A percentile compares a stretch with the other conserved stretches of the same genome.
Evolutionary conservation across 2,888 invertebrate species (phyloP).

Genomic region (Conistra vaccinii): DNA sequence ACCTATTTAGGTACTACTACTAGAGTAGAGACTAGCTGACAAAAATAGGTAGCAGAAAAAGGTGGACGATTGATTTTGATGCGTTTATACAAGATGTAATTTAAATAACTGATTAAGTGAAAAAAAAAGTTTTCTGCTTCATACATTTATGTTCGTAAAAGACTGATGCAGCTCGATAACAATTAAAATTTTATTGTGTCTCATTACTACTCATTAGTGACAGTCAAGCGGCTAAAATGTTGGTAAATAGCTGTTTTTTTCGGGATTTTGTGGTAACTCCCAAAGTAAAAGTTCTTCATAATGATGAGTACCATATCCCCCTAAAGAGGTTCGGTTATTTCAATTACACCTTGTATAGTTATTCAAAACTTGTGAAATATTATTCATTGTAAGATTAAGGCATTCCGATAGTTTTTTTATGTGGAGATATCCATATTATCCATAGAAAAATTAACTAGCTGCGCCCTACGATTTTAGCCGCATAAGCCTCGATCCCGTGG

Average conservation of each 20-base stretch:
- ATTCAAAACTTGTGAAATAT: background rate
- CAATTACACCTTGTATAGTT: background rate
- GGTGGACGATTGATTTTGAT: background rate
- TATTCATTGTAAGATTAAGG: background rate
- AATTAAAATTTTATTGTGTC: too few relatives aligned
- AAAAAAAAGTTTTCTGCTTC: background rate
- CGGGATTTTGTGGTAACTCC: background rate
- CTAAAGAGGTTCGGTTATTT: background rate
- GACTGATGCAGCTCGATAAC: too few relatives aligned
- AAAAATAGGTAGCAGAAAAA: background rate
- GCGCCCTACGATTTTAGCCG: too few relatives aligned
- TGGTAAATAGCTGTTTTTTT: background rate
- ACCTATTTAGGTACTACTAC: slow-evolving; percentile 11
- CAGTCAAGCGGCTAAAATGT: background rate
- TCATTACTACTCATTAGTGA: too few relatives aligned
- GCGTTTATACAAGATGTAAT: background rate
- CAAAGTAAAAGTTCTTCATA: background rate
- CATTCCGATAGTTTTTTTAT: background rate
- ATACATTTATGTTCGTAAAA: background rate
- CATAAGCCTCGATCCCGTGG: too few relatives aligned
- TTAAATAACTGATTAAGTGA: background rate
- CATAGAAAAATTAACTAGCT: too few relatives aligned
- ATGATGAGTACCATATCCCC: background rate
- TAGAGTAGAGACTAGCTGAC: background rate
- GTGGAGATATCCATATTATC: too few relatives aligned